phyloP scores from a whole-genome alignment of 2,113 vertebrate species.

The Puffinus mauretanicus region DNA sequence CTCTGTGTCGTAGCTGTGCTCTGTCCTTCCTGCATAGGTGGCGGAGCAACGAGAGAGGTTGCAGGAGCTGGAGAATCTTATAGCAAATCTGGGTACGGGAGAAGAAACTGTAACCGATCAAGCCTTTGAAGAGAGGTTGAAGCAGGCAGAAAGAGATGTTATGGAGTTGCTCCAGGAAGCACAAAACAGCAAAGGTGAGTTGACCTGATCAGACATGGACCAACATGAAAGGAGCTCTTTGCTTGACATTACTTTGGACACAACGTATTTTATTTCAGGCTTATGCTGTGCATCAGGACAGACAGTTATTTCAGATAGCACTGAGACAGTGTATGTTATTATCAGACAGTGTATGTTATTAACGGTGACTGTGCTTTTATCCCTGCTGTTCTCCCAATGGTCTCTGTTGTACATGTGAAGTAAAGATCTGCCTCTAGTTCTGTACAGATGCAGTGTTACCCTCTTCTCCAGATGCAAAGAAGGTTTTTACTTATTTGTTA shows the following conservation, averaged over 20 bases:
- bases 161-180: conserved; percentile 87
- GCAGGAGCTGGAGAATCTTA: conserved; percentile 86
- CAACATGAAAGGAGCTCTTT: not conserved
- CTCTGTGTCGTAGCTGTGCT: not conserved
- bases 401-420: not conserved
- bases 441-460: not conserved
- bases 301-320: not conserved
- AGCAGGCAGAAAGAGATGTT: conserved; percentile 88
- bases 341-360: not conserved
- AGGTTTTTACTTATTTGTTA: not conserved
- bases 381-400: not conserved
- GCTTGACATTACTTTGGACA: not conserved
- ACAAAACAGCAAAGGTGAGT: conserved; percentile 87
- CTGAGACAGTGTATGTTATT: not conserved
- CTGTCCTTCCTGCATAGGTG: conserved; percentile 71
- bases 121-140: conserved; percentile 91
- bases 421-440: not conserved
- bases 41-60: conserved; percentile 90
- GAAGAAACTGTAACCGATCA: conserved; percentile 85
- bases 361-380: not conserved
- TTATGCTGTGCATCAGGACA: not conserved
- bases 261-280: not conserved
- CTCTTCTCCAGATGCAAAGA: not conserved
- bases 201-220: not conserved
- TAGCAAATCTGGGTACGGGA: conserved; percentile 86